Evolutionary conservation across 2,797 vertebrate species (phyloP), one percentile per base, ranked within the genome.

Genomic region (Galaxias olidus): DNA sequence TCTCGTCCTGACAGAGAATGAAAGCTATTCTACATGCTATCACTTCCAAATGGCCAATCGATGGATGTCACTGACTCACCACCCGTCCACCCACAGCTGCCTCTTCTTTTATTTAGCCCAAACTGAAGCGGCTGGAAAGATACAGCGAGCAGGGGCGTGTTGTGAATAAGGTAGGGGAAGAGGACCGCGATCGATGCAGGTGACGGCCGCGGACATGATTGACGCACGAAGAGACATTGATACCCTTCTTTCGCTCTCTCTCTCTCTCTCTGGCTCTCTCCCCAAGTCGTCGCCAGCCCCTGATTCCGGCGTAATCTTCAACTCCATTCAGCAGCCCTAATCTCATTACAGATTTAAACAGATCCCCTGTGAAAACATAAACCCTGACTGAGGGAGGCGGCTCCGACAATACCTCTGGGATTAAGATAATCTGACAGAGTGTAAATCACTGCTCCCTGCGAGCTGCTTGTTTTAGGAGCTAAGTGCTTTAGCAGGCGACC

Each of bases 261-360:
- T 13, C 51, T 18, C 50, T 55, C 10, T 10, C 19, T 14, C 61
- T 15, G 10, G 10, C 4, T 10, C 41, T 14, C 52, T 42, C 50
- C 13, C 58, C 17, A 20, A 18, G 44, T 15, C 20, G 14, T 17
- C 42, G 18, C 58, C 42, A 17, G 43, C 30, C 43, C 51, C 41
- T 12, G 19, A 59, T 66, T 63, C 65, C 60, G 43, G 58, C 63
- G 54, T 77, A 64, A 69, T 71, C 65, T 63, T 75, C 30, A 19
- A 61, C 69, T 68, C 75, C 75, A 53, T 74, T 76, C 57, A 55
- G 63, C 62, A 66, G 44, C 77, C 19, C 49, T 85, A 84, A 85
- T 84, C 80, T 75, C 69, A 79, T 85, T 84, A 79, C 51, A 67
- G 74, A 81, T 66, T 56, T 78, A 72, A 78, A 81, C 73, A 72